Evolutionary conservation across 1,140 invertebrate genomes (phyloP).

Genomic region (Euglossa dilemma): DNA sequence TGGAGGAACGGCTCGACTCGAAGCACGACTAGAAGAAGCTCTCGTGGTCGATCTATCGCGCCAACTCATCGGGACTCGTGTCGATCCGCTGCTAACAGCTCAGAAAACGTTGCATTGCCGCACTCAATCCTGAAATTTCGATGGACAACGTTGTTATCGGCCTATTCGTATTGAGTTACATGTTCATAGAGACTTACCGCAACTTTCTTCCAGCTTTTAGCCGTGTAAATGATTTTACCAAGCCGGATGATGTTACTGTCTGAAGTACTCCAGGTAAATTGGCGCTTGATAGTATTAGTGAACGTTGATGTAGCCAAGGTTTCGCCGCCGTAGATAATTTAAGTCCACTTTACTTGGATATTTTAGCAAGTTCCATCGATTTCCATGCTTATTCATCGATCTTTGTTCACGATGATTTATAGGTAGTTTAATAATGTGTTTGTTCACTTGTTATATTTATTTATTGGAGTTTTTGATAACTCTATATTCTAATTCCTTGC

Average conservation of each 20-base stretch:
- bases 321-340: too few relatives aligned
- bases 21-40: slow-evolving; percentile 33
- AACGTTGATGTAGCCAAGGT: too few relatives aligned
- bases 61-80: slow-evolving; percentile 21
- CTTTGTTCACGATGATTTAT: background rate
- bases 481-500: too few relatives aligned
- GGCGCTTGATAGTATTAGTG: background rate
- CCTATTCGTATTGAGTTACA: background rate
- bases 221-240: background rate
- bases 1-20: slow-evolving; percentile 6
- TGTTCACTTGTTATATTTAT: background rate
- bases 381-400: background rate
- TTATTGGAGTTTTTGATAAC: background rate
- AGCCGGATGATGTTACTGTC: too few relatives aligned
- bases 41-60: background rate
- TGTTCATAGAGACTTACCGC: background rate
- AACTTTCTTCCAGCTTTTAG: background rate
- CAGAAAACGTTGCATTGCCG: background rate
- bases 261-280: background rate
- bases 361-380: background rate
- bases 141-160: slow-evolving; percentile 41
- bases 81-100: background rate
- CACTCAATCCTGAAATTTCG: slow-evolving; percentile 28
- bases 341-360: background rate
- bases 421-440: background rate